Evolutionary conservation across 2,113 vertebrate genomes (phyloP), one percentile per base, ranked within the genome.

Genomic region (Urocynchramus pylzowi): DNA sequence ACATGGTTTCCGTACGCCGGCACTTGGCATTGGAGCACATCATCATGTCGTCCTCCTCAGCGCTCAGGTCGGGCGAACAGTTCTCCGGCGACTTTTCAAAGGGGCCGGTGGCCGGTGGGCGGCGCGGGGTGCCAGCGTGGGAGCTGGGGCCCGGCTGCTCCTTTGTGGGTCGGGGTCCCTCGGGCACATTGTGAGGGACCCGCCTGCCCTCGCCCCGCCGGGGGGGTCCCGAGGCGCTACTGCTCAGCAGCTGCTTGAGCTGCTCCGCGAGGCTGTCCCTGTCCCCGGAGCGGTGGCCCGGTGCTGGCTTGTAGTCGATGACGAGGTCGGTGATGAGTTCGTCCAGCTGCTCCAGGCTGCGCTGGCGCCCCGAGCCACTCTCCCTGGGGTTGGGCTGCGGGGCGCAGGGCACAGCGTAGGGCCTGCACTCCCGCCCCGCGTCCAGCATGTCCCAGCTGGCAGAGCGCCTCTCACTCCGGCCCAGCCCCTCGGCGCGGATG

Each of bases 271-370:
- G 94, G 69, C 98, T 98, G 18, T 97, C 96, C 5, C 96, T 83
- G 68, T 98, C 98, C 7, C 98, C 97, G 1, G 98, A 95, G 1
- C 89, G 98, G 74, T 97, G 97, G 61, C 97, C 97, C 0, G 98
- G 97, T 1, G 98, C 97, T 0, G 99, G 98, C 81, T 99, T 99
- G 77, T 99, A 99, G 97, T 99, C 99, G 19, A 99, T 99, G 39
- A 99, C 99, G 14, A 99, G 97, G 97, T 99, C 99, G 0, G 99
- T 99, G 73, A 99, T 98, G 73, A 99, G 98, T 95, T 99, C 98
- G 2, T 99, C 99, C 87, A 99, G 98, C 95, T 99, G 99, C 90
- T 99, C 99, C 23, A 99, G 97, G 96, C 99, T 99, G 95, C 99
- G 99, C 97, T 99, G 99, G 26, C 98, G 98, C 16, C 98, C 98